These are phyloP conservation scores for Rhinella marina DNA, from an alignment of 2,797 vertebrate species.

Conservation along the genomic window DNA sequence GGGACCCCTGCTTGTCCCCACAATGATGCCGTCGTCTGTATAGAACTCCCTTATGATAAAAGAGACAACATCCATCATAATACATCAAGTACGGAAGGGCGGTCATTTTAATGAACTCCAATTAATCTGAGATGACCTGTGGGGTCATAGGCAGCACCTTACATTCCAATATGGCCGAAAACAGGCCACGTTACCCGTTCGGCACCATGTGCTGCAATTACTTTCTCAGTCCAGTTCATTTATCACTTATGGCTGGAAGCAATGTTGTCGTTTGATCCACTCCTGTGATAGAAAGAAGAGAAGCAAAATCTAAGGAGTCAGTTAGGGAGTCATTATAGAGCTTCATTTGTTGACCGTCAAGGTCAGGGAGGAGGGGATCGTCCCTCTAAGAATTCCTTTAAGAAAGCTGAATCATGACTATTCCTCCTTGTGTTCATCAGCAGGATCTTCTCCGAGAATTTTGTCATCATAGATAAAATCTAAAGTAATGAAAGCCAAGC, in stretches of 20 bases:
- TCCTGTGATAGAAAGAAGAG: background rate
- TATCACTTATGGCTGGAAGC: background rate
- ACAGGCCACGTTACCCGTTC: background rate
- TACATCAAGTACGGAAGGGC: background rate
- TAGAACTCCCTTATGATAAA: background rate
- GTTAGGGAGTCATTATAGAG: background rate
- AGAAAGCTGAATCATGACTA: constrained; percentile 18
- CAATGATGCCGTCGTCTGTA: background rate
- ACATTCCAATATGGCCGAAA: background rate
- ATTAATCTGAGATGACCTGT: background rate
- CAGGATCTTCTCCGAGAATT: constrained; percentile 67
- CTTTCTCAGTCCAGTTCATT: background rate
- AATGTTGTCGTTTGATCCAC: background rate
- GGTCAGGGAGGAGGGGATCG: background rate
- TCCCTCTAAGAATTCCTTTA: constrained; percentile 4
- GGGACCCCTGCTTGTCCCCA: background rate
- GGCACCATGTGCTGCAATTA: background rate
- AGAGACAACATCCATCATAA: background rate
- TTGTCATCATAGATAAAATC: constrained; percentile 71
- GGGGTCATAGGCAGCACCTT: background rate
- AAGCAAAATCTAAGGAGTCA: background rate
- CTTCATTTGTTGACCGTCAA: constrained; percentile 8
- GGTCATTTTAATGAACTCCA: background rate
- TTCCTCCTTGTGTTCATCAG: constrained; percentile 65
- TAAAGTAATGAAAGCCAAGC: constrained; percentile 75